phyloP scores from a whole-genome alignment of 1,140 invertebrate genomes.

The Gonioctena quinquepunctata region DNA sequence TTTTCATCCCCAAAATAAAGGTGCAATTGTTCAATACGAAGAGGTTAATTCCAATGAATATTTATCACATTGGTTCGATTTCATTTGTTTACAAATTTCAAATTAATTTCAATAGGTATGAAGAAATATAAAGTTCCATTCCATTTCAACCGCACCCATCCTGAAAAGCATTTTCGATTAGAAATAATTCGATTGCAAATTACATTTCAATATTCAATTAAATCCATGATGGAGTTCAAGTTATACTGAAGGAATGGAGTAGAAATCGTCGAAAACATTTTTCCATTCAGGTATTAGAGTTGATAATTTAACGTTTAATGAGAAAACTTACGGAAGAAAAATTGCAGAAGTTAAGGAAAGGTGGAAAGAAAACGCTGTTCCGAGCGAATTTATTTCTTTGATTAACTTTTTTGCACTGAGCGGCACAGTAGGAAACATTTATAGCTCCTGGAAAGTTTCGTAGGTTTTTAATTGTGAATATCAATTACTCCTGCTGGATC shows the following conservation, averaged over 20 bases:
- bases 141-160: no score
- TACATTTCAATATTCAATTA: background rate
- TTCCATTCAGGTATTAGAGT: conserved; percentile 10
- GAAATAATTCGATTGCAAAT: background rate
- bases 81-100: no score
- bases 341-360: conserved; percentile 39
- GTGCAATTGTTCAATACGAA: no score
- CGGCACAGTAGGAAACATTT: conserved; percentile 32
- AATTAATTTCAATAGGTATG: no score
- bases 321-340: conserved; percentile 43
- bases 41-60: no score
- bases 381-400: conserved; percentile 40
- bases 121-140: no score
- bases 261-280: background rate
- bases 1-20: no score
- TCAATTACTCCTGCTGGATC: background rate
- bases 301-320: conserved; percentile 30
- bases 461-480: conserved; percentile 2
- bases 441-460: conserved; percentile 20
- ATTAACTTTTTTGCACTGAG: conserved; percentile 32
- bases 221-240: background rate
- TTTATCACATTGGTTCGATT: no score
- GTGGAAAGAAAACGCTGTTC: conserved; percentile 35
- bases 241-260: background rate
- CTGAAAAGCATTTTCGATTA: background rate